Conservation (phyloP, 2,113 vertebrate species). For the Picathartes gymnocephalus region DNA sequence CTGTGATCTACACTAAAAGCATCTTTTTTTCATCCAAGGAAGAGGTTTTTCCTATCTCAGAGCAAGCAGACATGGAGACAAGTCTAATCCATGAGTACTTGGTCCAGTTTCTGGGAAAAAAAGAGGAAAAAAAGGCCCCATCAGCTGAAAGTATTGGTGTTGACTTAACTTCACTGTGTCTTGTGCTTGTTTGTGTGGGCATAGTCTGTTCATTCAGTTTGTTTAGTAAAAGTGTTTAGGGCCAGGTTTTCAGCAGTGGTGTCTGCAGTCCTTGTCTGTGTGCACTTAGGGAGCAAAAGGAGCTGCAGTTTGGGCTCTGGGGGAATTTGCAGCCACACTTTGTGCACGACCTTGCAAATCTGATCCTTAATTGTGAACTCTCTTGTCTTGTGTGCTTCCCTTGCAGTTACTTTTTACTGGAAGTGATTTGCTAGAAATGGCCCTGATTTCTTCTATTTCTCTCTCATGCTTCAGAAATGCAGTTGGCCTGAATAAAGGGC, state of each 20-base stretch:
- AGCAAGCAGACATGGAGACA: constrained; percentile 1
- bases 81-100: background rate
- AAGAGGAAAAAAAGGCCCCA: background rate
- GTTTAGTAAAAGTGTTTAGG: constrained; percentile 20
- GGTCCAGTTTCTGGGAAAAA: background rate
- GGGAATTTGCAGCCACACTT: background rate
- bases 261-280: background rate
- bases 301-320: background rate
- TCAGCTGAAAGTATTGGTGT: constrained; percentile 45
- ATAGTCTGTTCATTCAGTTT: constrained; percentile 45
- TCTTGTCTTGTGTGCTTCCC: constrained; percentile 26
- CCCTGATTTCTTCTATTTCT: background rate
- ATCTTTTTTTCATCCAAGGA: constrained; percentile 27
- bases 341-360: background rate
- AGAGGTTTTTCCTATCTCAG: background rate
- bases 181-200: constrained; percentile 58
- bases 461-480: background rate
- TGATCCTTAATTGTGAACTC: constrained; percentile 24
- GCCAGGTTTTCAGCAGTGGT: constrained; percentile 11
- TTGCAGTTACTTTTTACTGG: constrained; percentile 40
- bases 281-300: background rate
- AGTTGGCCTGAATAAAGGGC: constrained; percentile 37
- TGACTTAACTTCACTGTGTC: constrained; percentile 45
- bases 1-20: constrained; percentile 7
- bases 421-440: constrained; percentile 23